phyloP scores from a whole-genome alignment of 2,113 vertebrate genomes.

The Lophotis ruficrista region DNA sequence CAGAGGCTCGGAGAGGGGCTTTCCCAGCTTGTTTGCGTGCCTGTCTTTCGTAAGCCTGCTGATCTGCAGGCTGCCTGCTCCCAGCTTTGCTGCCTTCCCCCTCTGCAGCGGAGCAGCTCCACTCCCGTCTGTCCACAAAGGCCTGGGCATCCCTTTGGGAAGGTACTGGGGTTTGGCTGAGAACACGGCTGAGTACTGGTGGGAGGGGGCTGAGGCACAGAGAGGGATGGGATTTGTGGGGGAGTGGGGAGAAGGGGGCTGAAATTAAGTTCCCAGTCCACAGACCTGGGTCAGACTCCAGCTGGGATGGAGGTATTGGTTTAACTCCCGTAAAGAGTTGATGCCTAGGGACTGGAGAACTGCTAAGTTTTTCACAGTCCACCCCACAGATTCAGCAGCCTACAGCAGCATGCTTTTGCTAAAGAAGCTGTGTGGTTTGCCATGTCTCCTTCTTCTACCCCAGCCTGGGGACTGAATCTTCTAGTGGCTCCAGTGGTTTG shows the following conservation, averaged over 20 bases:
- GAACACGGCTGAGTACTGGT: background rate
- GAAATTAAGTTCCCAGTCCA: background rate
- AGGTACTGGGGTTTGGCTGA: background rate
- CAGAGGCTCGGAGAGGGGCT: background rate
- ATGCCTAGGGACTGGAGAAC: background rate
- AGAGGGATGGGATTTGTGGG: background rate
- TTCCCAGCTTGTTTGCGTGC: background rate
- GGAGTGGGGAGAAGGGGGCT: background rate
- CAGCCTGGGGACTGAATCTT: background rate
- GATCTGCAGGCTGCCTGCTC: background rate
- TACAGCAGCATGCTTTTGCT: background rate
- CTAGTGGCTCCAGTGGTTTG: background rate
- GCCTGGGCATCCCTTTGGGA: background rate
- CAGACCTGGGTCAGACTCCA: background rate
- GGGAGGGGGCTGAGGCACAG: background rate
- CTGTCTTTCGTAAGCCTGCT: background rate
- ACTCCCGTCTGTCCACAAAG: background rate
- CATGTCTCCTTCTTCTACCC: background rate
- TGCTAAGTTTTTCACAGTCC: background rate
- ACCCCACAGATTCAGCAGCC: background rate
- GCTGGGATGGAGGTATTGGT: background rate
- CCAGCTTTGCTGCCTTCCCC: background rate
- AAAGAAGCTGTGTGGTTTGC: background rate
- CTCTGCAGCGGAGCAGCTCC: background rate
- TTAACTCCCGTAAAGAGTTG: background rate